phyloP scores from a whole-genome alignment of 2,888 invertebrate genomes.

The Noctuana brunneofusca region DNA sequence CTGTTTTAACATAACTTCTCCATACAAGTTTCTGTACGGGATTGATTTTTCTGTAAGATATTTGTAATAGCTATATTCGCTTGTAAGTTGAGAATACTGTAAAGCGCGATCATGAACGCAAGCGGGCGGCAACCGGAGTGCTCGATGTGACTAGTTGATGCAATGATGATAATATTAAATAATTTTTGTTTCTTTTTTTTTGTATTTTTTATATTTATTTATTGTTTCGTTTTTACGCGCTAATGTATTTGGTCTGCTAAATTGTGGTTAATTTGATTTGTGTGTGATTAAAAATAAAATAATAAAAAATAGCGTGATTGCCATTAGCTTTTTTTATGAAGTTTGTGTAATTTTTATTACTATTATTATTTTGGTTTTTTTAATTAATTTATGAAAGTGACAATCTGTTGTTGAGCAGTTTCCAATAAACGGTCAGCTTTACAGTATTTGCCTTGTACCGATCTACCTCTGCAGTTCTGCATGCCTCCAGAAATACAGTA shows the following conservation, averaged over 20 bases:
- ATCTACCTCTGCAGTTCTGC: slow-evolving; percentile 71
- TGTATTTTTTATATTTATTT: slow-evolving; percentile 26
- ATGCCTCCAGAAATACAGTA: slow-evolving; percentile 72
- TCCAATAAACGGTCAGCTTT: slow-evolving; percentile 43
- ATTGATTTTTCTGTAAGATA: slow-evolving; percentile 47
- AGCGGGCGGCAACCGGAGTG: slow-evolving; percentile 10
- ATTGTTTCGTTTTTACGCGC: slow-evolving; percentile 34
- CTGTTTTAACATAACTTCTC: slow-evolving; percentile 50
- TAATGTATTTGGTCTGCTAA: slow-evolving; percentile 30
- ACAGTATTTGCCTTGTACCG: slow-evolving; percentile 59
- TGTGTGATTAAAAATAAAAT: slow-evolving; percentile 27
- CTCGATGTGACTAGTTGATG: slow-evolving; percentile 22
- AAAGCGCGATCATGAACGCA: slow-evolving; percentile 36
- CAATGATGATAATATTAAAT: slow-evolving; percentile 28
- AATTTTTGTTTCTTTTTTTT: slow-evolving; percentile 31
- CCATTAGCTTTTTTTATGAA: slow-evolving; percentile 16
- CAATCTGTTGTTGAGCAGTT: slow-evolving; percentile 19
- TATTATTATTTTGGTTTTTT: slow-evolving; percentile 18
- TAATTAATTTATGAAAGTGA: slow-evolving; percentile 5
- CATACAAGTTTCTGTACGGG: slow-evolving; percentile 47
- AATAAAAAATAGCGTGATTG: slow-evolving; percentile 23
- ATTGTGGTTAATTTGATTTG: slow-evolving; percentile 24
- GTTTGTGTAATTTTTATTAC: slow-evolving; percentile 18
- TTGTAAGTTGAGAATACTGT: slow-evolving; percentile 44
- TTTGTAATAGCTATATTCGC: slow-evolving; percentile 44